Percentiles rank a stretch among this genome's conserved stretches.
Conservation (phyloP, 2,888 invertebrate species). For the Noctua fimbriata region DNA sequence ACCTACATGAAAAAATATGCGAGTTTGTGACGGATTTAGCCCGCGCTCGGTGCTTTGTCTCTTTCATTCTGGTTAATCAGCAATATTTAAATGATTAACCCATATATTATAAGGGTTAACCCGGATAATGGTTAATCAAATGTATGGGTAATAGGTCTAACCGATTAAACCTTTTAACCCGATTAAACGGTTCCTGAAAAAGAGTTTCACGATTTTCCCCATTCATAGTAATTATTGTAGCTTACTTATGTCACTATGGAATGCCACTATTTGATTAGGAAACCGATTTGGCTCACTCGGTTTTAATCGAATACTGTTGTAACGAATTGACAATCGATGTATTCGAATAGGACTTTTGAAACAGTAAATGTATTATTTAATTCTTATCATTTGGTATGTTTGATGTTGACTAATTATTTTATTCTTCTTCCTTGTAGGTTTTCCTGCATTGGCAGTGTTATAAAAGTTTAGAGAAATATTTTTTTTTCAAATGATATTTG, state of each 20-base stretch:
- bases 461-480: constrained; percentile 7
- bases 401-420: constrained; percentile 36
- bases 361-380: constrained; percentile 6
- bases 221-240: background rate
- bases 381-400: constrained; percentile 12
- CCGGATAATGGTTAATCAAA: background rate
- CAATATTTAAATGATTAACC: background rate
- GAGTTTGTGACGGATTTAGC: background rate
- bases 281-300: background rate
- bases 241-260: background rate
- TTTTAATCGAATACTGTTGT: constrained; percentile 9
- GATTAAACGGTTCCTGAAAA: background rate
- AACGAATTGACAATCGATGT: background rate
- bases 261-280: background rate
- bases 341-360: constrained; percentile 14
- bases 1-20: no score
- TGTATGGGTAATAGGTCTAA: background rate
- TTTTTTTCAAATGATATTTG: background rate
- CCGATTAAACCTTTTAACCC: background rate
- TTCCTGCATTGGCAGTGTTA: constrained; percentile 22
- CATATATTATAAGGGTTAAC: background rate
- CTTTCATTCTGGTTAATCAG: background rate
- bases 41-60: background rate
- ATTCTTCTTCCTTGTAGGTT: constrained; percentile 26
- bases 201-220: background rate